Evolutionary conservation across 2,113 vertebrate genomes (phyloP), one percentile per base, ranked within the genome.

Genomic region (Irena cyanogastra): DNA sequence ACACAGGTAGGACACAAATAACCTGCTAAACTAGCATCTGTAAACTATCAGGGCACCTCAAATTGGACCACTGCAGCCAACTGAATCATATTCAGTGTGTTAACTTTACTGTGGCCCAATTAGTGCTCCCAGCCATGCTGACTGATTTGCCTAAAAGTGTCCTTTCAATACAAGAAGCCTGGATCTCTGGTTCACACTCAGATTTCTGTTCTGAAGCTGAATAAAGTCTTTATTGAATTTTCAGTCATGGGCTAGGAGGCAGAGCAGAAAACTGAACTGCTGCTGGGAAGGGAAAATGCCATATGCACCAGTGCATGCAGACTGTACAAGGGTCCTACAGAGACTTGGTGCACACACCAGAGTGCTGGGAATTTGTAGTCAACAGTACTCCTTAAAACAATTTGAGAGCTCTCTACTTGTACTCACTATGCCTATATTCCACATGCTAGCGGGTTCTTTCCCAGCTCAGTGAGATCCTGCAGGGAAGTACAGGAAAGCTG

Each of bases 61-160:
- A 9, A 64, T 21, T 17, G 26, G n/a, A 80, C 39, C n/a, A 33
- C 4, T 44, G 47, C 9, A 86, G 45, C 15, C 91, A 86, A 37
- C 1, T 49, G 37, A 89, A 44, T 65, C 35, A 41, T 16, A 83
- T 26, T 68, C 49, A 64, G 12, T 9, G 13, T 27, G 30, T 49
- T 75, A 82, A 50, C 6, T 57, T 86, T 44, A 70, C 49, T 27
- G 30, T 30, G 47, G 18, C 18, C 26, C 11, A 2, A 2, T 57
- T 0, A 76, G 27, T 17, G 41, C 13, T 56, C 31, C 80, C 6
- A 5, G 20, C 20, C 52, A 82, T 0, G 0, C 13, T 52, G 33
- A 33, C 31, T 30, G 8, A 2, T 66, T 90, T 85, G n/a, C 35
- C 33, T 33, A 54, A n/a, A 74, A 64, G 12, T 27, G 5, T 4